These are phyloP conservation scores for Musca vetustissima DNA, from an alignment of 1,140 invertebrate species.

Conservation along the genomic window DNA sequence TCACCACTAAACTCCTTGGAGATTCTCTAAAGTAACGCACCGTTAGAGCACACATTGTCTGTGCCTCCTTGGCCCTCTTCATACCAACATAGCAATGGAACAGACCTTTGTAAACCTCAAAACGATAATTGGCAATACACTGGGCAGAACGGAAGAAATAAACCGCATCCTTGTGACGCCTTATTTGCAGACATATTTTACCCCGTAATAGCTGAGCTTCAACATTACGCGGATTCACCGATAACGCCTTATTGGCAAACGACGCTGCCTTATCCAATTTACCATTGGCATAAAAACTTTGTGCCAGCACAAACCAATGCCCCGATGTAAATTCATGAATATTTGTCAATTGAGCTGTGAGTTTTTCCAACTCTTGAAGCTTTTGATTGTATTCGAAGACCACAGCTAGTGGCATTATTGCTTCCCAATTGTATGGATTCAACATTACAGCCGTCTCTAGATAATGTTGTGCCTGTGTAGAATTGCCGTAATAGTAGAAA, in stretches of 20 bases:
- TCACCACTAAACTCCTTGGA: constrained; percentile 42
- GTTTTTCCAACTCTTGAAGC: constrained; percentile 57
- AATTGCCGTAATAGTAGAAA: constrained; percentile 66
- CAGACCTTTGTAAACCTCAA: constrained; percentile 48
- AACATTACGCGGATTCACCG: constrained; percentile 61
- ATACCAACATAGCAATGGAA: constrained; percentile 41
- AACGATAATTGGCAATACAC: constrained; percentile 59
- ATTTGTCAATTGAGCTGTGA: constrained; percentile 54
- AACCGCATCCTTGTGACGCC: constrained; percentile 69
- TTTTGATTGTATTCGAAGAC: constrained; percentile 58
- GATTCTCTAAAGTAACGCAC: constrained; percentile 40
- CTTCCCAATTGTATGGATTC: constrained; percentile 63
- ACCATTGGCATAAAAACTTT: constrained; percentile 60
- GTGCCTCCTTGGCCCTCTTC: constrained; percentile 44
- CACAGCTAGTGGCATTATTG: constrained; percentile 57
- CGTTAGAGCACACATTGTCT: constrained; percentile 38
- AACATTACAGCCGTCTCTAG: constrained; percentile 58
- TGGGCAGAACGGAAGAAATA: constrained; percentile 70
- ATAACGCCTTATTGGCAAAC: constrained; percentile 63
- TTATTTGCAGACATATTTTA: constrained; percentile 66
- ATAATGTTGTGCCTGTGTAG: constrained; percentile 57
- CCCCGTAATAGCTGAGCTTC: constrained; percentile 73
- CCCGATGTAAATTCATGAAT: constrained; percentile 60
- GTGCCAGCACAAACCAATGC: constrained; percentile 67
- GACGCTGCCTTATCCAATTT: constrained; percentile 63